Evolutionary conservation across 1,140 invertebrate genomes (phyloP).

Genomic region (Lepidurus packardi): DNA sequence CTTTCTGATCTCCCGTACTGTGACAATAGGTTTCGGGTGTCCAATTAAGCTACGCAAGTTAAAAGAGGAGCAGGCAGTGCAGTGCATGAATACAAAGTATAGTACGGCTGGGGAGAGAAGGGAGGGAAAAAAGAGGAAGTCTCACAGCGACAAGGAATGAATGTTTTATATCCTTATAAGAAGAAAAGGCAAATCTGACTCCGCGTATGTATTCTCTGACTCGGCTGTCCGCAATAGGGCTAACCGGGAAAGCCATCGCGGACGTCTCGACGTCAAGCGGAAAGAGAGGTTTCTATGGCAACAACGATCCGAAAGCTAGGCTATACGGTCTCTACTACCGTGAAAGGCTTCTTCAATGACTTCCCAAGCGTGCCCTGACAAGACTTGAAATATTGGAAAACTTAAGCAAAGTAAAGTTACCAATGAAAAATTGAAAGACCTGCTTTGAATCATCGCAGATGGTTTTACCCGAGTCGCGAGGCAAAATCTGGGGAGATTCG

Average conservation of each 20-base stretch:
- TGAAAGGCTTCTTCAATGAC: not conserved
- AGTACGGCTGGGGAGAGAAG: not conserved
- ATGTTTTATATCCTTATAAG: too few species aligned
- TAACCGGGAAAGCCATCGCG: not conserved
- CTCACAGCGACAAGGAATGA: not conserved
- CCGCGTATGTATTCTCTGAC: not conserved
- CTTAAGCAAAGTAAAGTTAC: not conserved
- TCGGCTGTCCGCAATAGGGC: conserved; percentile 6
- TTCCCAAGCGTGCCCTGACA: not conserved
- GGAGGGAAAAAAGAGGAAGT: not conserved
- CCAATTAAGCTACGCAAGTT: not conserved
- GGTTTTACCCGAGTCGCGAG: too few species aligned
- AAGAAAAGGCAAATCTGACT: not conserved
- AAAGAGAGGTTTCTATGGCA: conserved; percentile 15
- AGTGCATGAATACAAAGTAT: conserved; percentile 1
- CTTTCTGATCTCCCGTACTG: not conserved
- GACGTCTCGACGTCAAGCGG: not conserved
- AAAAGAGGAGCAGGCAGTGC: not conserved
- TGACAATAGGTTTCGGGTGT: conserved; percentile 9
- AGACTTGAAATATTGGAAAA: not conserved
- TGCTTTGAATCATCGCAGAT: too few species aligned
- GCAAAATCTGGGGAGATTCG: not conserved
- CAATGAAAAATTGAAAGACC: too few species aligned
- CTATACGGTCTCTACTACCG: not conserved
- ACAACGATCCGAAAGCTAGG: conserved; percentile 2